These are phyloP conservation scores for Takifugu flavidus DNA, from an alignment of 2,113 vertebrate genomes.

Conservation along the genomic window DNA sequence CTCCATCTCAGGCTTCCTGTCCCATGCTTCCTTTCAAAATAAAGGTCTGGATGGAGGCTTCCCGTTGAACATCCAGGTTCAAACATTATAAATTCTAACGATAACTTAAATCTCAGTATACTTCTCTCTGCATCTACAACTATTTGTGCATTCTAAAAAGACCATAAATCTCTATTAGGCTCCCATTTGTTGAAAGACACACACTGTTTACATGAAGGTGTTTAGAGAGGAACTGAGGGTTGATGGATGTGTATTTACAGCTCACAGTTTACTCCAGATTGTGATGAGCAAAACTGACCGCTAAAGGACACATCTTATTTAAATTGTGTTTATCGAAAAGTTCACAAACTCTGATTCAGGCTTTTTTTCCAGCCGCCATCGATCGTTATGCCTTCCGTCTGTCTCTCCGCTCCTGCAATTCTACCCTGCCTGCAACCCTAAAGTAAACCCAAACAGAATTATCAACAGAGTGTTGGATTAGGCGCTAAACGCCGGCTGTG, in stretches of 20 bases:
- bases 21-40: no score
- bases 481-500: constrained; percentile 53
- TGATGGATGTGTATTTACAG: background rate
- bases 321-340: background rate
- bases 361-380: constrained; percentile 25
- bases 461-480: constrained; percentile 63
- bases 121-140: no score
- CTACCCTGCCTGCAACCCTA: constrained; percentile 37
- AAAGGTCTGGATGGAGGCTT: no score
- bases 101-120: no score
- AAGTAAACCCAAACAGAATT: constrained; percentile 66
- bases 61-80: constrained; percentile 6
- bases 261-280: background rate
- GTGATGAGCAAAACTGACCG: background rate
- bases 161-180: no score
- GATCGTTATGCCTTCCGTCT: constrained; percentile 29
- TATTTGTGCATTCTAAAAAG: no score
- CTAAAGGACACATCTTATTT: background rate
- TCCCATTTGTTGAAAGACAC: no score
- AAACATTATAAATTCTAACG: no score
- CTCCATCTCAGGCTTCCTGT: no score
- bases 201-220: no score
- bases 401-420: constrained; percentile 26
- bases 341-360: constrained; percentile 26
- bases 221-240: background rate